Evolutionary conservation across 2,113 vertebrate genomes (phyloP).

Genomic region (Elephantulus edwardii): DNA sequence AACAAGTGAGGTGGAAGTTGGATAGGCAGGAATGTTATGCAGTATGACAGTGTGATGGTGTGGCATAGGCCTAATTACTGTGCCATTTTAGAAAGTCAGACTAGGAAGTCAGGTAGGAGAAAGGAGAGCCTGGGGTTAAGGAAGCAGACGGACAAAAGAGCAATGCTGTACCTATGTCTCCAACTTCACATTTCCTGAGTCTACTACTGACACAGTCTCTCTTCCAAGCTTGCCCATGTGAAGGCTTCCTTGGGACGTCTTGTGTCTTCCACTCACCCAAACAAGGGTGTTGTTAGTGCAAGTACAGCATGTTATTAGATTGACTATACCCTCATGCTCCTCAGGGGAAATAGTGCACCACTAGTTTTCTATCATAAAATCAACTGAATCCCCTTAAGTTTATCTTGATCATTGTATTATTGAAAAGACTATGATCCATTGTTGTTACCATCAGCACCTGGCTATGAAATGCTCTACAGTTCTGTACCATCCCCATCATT

Average conservation of each 20-base stretch:
- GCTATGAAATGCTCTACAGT: neutral
- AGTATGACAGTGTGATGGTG: rapidly evolving
- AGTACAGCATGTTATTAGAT: neutral
- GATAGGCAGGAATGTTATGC: neutral
- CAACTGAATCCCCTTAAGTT: neutral
- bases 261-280: neutral
- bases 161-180: neutral
- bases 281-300: neutral
- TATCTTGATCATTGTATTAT: neutral
- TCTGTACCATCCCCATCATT: neutral
- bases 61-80: neutral
- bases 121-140: neutral
- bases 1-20: neutral
- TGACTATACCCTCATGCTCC: neutral
- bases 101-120: neutral
- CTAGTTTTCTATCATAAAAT: neutral
- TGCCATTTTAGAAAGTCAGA: neutral
- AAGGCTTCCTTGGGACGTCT: neutral
- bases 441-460: neutral
- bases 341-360: neutral
- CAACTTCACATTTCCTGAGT: neutral
- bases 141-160: neutral
- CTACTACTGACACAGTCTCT: neutral
- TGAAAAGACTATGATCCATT: neutral
- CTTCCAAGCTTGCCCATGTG: neutral